Evolutionary conservation across 2,113 vertebrate species (phyloP), one percentile per base, ranked within the genome.

Genomic region (Egretta garzetta): DNA sequence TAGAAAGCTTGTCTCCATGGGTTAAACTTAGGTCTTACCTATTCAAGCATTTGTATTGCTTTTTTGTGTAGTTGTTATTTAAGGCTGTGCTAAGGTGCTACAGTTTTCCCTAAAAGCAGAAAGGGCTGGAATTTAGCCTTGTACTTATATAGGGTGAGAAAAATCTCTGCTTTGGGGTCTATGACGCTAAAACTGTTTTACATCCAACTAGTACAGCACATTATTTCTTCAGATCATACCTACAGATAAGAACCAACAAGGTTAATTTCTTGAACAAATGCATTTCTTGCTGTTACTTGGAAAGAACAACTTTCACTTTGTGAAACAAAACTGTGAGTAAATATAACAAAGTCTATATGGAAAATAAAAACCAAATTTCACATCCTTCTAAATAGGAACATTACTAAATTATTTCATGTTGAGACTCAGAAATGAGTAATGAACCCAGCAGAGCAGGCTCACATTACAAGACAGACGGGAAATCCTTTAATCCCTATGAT

Each of bases 21-120:
- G 32, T 39, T 62, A 86, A 73, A 89, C 80, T 88, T 50, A 83
- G 32, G 55, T 53, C 53, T 83, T 86, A 88, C 7, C 55, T 80
- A 73, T 35, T 59, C 52, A 63, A 81, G 66, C 20, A 56, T 64
- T 70, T 90, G n/a, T 43, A 63, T 30, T 67, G 37, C 26, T 68
- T 43, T 86, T 71, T 77, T 79, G 24, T 16, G 26, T 3, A 50
- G 26, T 43, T 90, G 47, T 23, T 81, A 70, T 41, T 96, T 66
- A 84, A 45, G 14, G 30, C 30, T 84, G 9, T 80, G 56, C 26
- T 90, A 66, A 45, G 16, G 14, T 41, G 63, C 12, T 53, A 43
- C 8, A 59, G 43, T 24, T 88, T 72, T 63, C 26, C 45, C 19
- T 60, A 73, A 64, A 62, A 80, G 67, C 30, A 86, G n/a, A 35